These are phyloP conservation scores for Mastacembelus armatus DNA, from an alignment of 2,797 vertebrate species.

Conservation along the genomic window DNA sequence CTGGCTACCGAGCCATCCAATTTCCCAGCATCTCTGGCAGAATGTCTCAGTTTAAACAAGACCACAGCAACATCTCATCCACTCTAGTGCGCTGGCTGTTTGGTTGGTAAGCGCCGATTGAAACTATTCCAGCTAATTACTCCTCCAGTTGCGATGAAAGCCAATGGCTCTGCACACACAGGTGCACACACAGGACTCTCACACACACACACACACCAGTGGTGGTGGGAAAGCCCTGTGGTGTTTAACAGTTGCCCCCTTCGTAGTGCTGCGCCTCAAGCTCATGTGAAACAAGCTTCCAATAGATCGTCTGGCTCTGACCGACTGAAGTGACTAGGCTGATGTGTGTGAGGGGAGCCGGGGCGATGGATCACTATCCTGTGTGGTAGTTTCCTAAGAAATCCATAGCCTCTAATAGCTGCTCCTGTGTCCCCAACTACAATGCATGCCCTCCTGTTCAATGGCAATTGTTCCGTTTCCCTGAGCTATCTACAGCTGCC, in stretches of 20 bases:
- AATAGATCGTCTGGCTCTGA: conserved; percentile 43
- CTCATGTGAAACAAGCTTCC: conserved; percentile 36
- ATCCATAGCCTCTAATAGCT: conserved; percentile 68
- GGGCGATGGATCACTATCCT: conserved; percentile 6
- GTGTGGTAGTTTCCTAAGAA: conserved; percentile 25
- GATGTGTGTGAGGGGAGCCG: conserved; percentile 21
- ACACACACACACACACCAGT: not conserved
- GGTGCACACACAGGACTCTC: not conserved
- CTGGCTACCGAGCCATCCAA: not conserved
- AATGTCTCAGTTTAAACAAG: not conserved
- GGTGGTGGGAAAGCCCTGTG: not conserved
- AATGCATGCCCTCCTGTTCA: not conserved
- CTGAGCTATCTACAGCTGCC: conserved; percentile 13
- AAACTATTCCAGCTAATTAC: conserved; percentile 61
- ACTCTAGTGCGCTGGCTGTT: too few species aligned
- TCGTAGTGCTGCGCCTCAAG: conserved; percentile 1
- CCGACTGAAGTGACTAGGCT: conserved; percentile 34
- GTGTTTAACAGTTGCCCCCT: conserved; percentile 35
- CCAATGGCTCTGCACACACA: conserved; percentile 1
- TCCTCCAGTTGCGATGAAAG: conserved; percentile 15
- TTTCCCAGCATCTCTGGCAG: conserved; percentile 14
- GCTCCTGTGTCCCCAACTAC: conserved; percentile 13
- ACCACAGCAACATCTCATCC: conserved; percentile 10
- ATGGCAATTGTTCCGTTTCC: conserved; percentile 21
- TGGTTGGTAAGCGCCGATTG: conserved; percentile 12